Conservation (phyloP, 2,888 invertebrate genomes). For the Odontocerum albicorne region DNA sequence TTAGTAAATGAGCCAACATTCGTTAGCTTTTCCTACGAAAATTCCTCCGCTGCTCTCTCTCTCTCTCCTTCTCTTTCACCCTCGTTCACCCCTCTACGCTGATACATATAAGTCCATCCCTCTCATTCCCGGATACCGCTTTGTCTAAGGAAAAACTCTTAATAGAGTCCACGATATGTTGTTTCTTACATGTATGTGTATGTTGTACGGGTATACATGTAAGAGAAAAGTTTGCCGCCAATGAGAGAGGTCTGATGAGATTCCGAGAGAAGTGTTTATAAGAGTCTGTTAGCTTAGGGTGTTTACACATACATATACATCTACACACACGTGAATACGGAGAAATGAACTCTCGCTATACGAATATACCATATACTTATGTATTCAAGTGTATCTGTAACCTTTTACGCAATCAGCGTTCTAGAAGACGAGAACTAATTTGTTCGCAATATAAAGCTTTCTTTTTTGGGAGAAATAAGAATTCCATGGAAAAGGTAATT, state of each 20-base stretch:
- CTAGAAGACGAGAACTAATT: slow-evolving; percentile 27
- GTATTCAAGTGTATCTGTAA: slow-evolving; percentile 1
- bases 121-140: slow-evolving; percentile 20
- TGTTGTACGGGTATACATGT: slow-evolving; percentile 5
- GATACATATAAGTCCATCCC: slow-evolving; percentile 5
- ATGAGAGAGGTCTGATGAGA: slow-evolving; percentile 37
- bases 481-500: slow-evolving; percentile 29
- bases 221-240: slow-evolving; percentile 30
- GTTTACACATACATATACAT: slow-evolving; percentile 18
- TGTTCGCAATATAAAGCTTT: slow-evolving; percentile 19
- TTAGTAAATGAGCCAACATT: slow-evolving; percentile 62
- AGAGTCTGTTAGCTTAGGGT: slow-evolving; percentile 33
- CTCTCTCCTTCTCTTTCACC: no score
- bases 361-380: slow-evolving; percentile 1
- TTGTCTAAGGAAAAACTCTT: slow-evolving; percentile 35
- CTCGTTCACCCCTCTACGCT: no score
- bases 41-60: slow-evolving; percentile 17
- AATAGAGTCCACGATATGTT: slow-evolving; percentile 26
- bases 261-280: slow-evolving; percentile 36
- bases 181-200: slow-evolving; percentile 14
- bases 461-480: slow-evolving; percentile 18
- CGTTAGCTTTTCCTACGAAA: slow-evolving; percentile 45
- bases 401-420: slow-evolving; percentile 33
- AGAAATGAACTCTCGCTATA: slow-evolving; percentile 13
- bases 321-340: background rate